Base-by-base conservation (phyloP, 2,113 vertebrate genomes). In the Pampusana beccarii region DNA sequence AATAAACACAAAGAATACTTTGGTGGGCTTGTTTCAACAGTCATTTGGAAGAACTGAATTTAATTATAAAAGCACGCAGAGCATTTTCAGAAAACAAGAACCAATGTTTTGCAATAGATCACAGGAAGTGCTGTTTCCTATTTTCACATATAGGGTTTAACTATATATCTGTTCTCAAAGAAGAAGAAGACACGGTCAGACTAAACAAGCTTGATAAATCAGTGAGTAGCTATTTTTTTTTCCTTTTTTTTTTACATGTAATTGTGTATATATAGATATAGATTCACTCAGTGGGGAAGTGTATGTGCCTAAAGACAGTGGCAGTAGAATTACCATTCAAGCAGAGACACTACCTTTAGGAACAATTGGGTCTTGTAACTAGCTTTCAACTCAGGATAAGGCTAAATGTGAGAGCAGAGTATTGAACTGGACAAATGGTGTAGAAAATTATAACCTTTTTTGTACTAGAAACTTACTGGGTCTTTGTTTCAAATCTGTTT, bases 51-150 rank as follows among this genome's bases (percentile, higher is more conserved):
- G 51, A 74, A 28, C n/a, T 73, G 56, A 57, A 40, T 61, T 75
- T 75, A 42, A 80, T 61, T 81, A 81, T 29, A 56, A 57, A 62
- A 72, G 18, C 26, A 33, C 50, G 42, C 20, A 0, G 0, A 40
- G 46, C 2, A 4, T 34, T 77, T 85, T 72, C 67, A 54, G 72
- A 93, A 88, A 90, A 92, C 80, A 93, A 92, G 86, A 54, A 96
- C 48, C 21, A 38, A 85, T 2, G 10, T 95, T 93, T 62, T 93
- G 96, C 80, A 97, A 97, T 2, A 69, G 38, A 83, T 92, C 38
- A 83, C 95, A 93, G 96, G 95, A 97, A 96, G 88, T 95, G 51
- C 81, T 40, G 15, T 94, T 96, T 97, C 96, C 93, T 94, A 94
- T 44, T 96, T 95, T 95, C 90, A 94, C 53, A 94, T 57, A 46